Base-by-base conservation (phyloP, 2,888 invertebrate species). In the Hemaris fuciformis region DNA sequence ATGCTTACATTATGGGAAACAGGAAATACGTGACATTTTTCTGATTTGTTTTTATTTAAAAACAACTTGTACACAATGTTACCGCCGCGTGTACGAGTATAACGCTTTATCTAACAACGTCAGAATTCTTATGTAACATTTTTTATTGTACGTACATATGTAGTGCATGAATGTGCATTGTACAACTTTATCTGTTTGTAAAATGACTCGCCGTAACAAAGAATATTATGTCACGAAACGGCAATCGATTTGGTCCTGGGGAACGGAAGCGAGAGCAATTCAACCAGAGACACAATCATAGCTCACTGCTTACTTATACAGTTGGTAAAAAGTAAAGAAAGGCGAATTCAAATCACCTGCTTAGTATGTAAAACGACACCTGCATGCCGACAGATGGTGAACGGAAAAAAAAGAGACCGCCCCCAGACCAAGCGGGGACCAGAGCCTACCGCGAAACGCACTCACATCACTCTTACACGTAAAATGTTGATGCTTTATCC, bases 291-390 rank as follows among this genome's bases (percentile, higher is more conserved):
- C 27, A 43, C 59, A 59, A 43, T 27, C 59, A 43, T 59, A 18
- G 41, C 42, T 42, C 59, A 42, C 25, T 25, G 41, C 42, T 25
- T 43, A 25, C 25, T 25, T 57, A 53, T 46, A 62, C 59, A 25
- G 3, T 59, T n/a, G n/a, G n/a, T 58, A 64, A 69, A 70, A 65
- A 71, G 53, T 69, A 71, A 72, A 80, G 78, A 78, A 81, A 81
- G 80, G 81, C 81, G 80, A 84, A 84, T 86, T 82, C 73, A 85
- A 87, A 87, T 85, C 90, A 91, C 90, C 91, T 91, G 91, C 85
- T 91, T 85, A 81, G 76, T 85, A 87, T 88, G 86, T 85, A 87
- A 84, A 84, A 75, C 77, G 80, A 84, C 91, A 91, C 91, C 91
- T 91, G 91, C 88, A 69, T 64, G 38, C 69, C 85, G 84, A 81